Evolutionary conservation across 2,797 vertebrate genomes (phyloP).

Genomic region (Glossophaga mutica): DNA sequence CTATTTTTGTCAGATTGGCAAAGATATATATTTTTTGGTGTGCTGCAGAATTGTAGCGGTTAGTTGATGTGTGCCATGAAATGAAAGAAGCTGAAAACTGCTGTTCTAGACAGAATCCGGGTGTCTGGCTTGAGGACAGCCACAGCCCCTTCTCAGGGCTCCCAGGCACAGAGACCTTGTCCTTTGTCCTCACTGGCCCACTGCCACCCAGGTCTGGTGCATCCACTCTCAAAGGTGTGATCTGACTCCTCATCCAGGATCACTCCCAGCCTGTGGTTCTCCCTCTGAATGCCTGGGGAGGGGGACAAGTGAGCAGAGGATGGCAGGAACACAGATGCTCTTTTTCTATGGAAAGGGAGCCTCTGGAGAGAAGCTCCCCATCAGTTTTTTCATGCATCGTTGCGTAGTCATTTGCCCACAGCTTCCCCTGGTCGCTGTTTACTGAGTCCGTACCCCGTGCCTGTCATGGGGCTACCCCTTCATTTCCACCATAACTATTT

Average conservation of each 20-base stretch:
- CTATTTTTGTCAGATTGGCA: neutral
- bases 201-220: accelerated
- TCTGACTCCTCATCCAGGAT: neutral
- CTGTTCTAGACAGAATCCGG: neutral
- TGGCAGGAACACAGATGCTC: neutral
- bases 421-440: accelerated
- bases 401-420: neutral
- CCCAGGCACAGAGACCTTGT: neutral
- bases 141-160: neutral
- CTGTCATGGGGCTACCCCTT: accelerated
- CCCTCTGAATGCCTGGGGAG: neutral
- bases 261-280: neutral
- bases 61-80: neutral
- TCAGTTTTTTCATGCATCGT: accelerated
- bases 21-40: neutral
- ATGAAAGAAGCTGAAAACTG: neutral
- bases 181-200: accelerated
- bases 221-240: accelerated
- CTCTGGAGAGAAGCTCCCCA: neutral
- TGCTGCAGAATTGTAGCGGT: neutral
- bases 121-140: neutral
- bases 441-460: accelerated
- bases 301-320: too few species aligned
- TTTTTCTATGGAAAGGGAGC: neutral
- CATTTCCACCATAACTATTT: neutral